These are phyloP conservation scores for Tamias sibiricus DNA, from an alignment of 2,113 vertebrate genomes.

Conservation along the genomic window DNA sequence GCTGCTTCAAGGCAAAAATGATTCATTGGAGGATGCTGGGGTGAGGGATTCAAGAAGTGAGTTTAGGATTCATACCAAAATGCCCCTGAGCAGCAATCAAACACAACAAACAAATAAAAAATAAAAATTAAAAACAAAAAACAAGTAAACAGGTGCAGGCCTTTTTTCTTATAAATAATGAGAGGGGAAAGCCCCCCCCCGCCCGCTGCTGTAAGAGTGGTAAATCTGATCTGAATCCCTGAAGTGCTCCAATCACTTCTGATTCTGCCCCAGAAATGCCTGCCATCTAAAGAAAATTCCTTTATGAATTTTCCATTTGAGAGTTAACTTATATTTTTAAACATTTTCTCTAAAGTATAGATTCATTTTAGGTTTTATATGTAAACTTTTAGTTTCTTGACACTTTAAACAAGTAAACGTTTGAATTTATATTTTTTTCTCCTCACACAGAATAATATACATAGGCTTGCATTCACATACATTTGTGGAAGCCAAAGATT, in stretches of 20 bases:
- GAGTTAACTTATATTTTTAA: background rate
- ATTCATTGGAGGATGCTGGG: background rate
- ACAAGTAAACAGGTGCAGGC: background rate
- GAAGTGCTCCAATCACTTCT: background rate
- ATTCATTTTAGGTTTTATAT: constrained; percentile 47
- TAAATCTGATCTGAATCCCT: background rate
- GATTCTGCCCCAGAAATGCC: background rate
- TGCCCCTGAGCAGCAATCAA: background rate
- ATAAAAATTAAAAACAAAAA: background rate
- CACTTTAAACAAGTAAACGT: constrained; percentile 51
- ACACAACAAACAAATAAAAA: background rate
- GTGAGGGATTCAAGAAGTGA: background rate
- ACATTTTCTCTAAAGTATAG: constrained; percentile 16
- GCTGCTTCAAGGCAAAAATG: constrained; percentile 33
- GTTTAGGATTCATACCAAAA: constrained; percentile 29
- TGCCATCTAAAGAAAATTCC: background rate
- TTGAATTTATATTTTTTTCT: constrained; percentile 47
- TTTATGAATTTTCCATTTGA: background rate
- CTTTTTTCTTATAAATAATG: background rate
- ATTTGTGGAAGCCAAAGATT: constrained; percentile 34
- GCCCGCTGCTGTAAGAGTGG: too few species aligned
- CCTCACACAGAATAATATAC: background rate
- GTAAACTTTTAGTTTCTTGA: constrained; percentile 13
- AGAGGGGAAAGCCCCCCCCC: too few species aligned
- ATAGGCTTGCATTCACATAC: background rate